Evolutionary conservation across 1,140 invertebrate genomes (phyloP), one percentile per base, ranked within the genome.

Genomic region (Melanaphis sacchari): DNA sequence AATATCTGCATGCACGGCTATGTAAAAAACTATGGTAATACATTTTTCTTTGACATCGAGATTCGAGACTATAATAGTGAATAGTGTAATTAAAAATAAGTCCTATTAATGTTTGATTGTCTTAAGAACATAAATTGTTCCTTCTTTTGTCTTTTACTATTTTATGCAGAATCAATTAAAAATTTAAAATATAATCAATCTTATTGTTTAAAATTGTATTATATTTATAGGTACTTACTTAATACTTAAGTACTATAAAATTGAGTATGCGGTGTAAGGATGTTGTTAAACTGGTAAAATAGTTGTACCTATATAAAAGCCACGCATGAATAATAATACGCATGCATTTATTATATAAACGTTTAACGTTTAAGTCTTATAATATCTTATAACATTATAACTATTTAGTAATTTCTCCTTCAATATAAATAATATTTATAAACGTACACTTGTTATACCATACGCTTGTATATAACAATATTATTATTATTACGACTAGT

Each of bases 401-500:
- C 82, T 84, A 40, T 38, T 40, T 11, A 40, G 82, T 84, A 84
- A 84, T 84, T 84, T 84, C 24, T 84, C 40, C 38, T 84, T 24
- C 82, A 84, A 84, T 40, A 84, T 40, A 84, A 40, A 84, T 84
- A 84, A 84, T 40, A 84, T 38, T 40, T 41, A 84, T 84, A 84
- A 84, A 84, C 40, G 82, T 84, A 84, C 24, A 84, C 82, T 84
- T 84, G n/a, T 82, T 76, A 38, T 40, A 38, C 36, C 82, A 84
- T 84, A 84, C 38, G 82, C 82, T 84, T 84, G 82, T 84, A 84
- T 41, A 31, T 84, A 84, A 40, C 40, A 84, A 26, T 84, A 84
- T 84, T 41, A 84, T 41, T 41, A 84, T 84, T 84, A 84, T 84
- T 41, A 41, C 38, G 81, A 82, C 81, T 36, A 40, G 36, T n/a